Percentiles rank a stretch among this genome's conserved stretches.
Evolutionary conservation across 2,888 invertebrate genomes (phyloP).

Genomic region (Rugalucina vietnamica): DNA sequence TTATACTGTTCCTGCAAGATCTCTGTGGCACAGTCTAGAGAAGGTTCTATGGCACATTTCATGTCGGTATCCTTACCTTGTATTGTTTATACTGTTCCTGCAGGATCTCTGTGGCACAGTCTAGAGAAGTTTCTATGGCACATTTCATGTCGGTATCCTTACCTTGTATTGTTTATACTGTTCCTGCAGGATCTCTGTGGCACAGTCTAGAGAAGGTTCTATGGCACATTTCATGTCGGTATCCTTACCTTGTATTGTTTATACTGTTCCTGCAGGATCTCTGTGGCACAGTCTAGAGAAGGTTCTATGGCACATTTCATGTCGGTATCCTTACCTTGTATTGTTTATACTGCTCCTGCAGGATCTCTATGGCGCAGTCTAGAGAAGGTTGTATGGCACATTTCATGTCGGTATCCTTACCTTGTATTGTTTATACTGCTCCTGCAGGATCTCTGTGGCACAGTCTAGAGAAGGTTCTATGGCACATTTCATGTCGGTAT

Average conservation of each 20-base stretch:
- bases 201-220: slow-evolving; percentile 90
- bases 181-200: slow-evolving; percentile 93
- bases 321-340: slow-evolving; percentile 95
- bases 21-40: slow-evolving; percentile 90
- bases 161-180: slow-evolving; percentile 89
- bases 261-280: slow-evolving; percentile 93
- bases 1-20: slow-evolving; percentile 93
- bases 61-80: slow-evolving; percentile 93
- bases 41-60: slow-evolving; percentile 91
- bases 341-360: too few species aligned
- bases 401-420: too few species aligned
- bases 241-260: slow-evolving; percentile 90
- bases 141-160: slow-evolving; percentile 93
- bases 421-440: too few species aligned
- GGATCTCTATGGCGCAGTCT: too few species aligned
- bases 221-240: slow-evolving; percentile 94
- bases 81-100: slow-evolving; percentile 93
- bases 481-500: slow-evolving; percentile 94
- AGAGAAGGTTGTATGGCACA: too few species aligned
- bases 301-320: slow-evolving; percentile 93
- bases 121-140: slow-evolving; percentile 90
- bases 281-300: slow-evolving; percentile 90
- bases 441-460: slow-evolving; percentile 91
- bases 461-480: slow-evolving; percentile 91
- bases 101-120: slow-evolving; percentile 91